Base-by-base conservation (phyloP, 2,888 invertebrate genomes). In the Lepidochrysops patricia region DNA sequence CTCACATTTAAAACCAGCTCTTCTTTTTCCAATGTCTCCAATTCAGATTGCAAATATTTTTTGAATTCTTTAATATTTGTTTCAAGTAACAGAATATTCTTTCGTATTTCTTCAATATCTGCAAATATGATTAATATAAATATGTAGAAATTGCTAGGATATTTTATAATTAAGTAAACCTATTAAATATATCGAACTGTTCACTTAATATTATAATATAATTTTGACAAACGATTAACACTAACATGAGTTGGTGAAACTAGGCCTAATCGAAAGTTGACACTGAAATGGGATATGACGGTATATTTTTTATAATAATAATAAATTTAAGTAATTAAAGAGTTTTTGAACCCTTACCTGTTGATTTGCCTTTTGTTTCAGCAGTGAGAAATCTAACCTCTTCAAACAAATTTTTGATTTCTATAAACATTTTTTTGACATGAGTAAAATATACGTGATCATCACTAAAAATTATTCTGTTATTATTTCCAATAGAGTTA, bases 51-150 rank as follows among this genome's bases (percentile, higher is more conserved):
- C 25, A 84, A 62, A 63, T 70, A 71, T 12, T 62, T 65, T 69
- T 84, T 84, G 3, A 78, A 72, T 5, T 62, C 61, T 65, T 70
- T 74, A 5, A 87, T 76, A 64, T 73, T 80, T 0, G 63, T 69
- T 63, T 88, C 87, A n/a, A 88, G 66, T 58, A 75, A 74, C 6
- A 78, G 59, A 1, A 83, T 75, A 63, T 75, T 77, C 48, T 64
- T 77, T 69, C 80, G 84, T 35, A 87, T 66, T 19, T 83, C 81
- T 13, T 79, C 73, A 9, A 87, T 74, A 66, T 87, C 88, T 88
- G 70, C n/a, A n/a, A n/a, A n/a, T n/a, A n/a, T n/a, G n/a, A n/a
- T n/a, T n/a, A n/a, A n/a, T n/a, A n/a, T n/a, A n/a, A n/a, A 56
- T 57, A 61, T 6, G 34, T 34, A 34, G 6, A n/a, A n/a, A n/a